phyloP scores from a whole-genome alignment of 2,113 vertebrate species.

The Pleuronectes platessa region DNA sequence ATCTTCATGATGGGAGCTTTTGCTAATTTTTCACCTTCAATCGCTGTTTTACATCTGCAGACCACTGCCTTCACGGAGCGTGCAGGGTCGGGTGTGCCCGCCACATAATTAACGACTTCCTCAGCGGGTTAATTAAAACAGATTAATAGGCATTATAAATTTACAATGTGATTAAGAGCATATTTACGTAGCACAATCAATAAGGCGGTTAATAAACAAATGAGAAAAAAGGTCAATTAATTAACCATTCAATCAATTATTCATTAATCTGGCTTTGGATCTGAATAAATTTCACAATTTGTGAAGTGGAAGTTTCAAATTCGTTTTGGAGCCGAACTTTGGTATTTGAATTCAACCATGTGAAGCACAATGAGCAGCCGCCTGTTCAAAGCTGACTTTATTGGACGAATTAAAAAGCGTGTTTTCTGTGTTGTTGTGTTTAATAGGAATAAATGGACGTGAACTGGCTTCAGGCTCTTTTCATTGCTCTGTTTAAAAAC shows the following conservation, averaged over 20 bases:
- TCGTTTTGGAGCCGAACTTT: constrained; percentile 18
- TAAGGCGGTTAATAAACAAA: constrained; percentile 46
- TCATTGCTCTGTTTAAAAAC: background rate
- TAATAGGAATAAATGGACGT: constrained; percentile 1
- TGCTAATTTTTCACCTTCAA: background rate
- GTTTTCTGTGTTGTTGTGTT: background rate
- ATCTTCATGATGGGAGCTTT: constrained; percentile 28
- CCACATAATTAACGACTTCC: constrained; percentile 34
- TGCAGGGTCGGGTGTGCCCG: constrained; percentile 7
- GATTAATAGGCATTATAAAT: background rate
- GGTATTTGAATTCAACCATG: constrained; percentile 1
- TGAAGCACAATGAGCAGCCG: constrained; percentile 14
- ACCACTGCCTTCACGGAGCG: constrained; percentile 5
- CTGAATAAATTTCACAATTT: constrained; percentile 22
- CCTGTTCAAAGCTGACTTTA: background rate
- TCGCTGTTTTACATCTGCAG: constrained; percentile 16
- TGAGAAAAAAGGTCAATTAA: constrained; percentile 41
- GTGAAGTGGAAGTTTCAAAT: constrained; percentile 26
- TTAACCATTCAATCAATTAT: constrained; percentile 32
- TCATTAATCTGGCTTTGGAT: constrained; percentile 21
- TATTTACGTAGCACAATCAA: constrained; percentile 38
- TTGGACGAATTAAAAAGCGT: constrained; percentile 14
- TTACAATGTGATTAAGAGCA: constrained; percentile 8
- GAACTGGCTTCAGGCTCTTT: background rate
- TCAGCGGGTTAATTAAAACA: constrained; percentile 40